Conservation (phyloP, 37 sponge, comb jelly and placozoan genomes). For the Dysidea cf. avara region DNA sequence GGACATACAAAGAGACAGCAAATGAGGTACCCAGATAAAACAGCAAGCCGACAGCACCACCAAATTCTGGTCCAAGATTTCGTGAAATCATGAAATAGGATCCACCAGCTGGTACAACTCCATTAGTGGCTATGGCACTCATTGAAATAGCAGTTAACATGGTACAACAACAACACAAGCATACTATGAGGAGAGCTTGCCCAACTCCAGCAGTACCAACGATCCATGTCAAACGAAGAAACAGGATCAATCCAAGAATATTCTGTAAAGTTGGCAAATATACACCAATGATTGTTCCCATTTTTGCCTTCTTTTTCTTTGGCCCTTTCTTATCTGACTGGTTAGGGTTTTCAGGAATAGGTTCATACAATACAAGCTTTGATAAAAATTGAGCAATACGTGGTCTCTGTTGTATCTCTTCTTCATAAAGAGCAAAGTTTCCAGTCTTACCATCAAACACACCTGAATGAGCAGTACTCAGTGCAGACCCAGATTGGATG, state of each 20-base stretch:
- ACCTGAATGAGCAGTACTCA: no score
- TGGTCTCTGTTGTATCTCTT: slow-evolving; percentile 68
- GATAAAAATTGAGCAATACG: slow-evolving; percentile 52
- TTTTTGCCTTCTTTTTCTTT: slow-evolving; percentile 56
- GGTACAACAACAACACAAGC: slow-evolving; percentile 79
- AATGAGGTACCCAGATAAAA: slow-evolving; percentile 96
- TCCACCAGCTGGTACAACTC: slow-evolving; percentile 97
- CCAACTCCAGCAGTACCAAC: slow-evolving; percentile 90
- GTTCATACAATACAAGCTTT: slow-evolving; percentile 59
- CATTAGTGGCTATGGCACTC: slow-evolving; percentile 99
- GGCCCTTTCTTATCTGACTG: neutral
- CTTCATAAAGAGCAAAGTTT: no score
- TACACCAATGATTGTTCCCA: no score
- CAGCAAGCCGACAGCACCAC: slow-evolving; percentile 93
- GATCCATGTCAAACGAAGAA: no score
- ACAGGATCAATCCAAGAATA: slow-evolving; percentile 96
- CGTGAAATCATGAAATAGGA: slow-evolving; percentile 95
- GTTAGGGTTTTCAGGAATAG: slow-evolving; percentile 40
- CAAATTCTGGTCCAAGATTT: slow-evolving; percentile 96
- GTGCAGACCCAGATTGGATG: no score
- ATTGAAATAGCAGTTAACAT: slow-evolving; percentile 91
- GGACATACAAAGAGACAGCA: slow-evolving; percentile 68
- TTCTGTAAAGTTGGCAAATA: slow-evolving; percentile 97
- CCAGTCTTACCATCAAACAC: no score
- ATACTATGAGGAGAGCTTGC: slow-evolving; percentile 75